phyloP scores from a whole-genome alignment of 2,113 vertebrate species.

The Microcebus lehilahytsara region DNA sequence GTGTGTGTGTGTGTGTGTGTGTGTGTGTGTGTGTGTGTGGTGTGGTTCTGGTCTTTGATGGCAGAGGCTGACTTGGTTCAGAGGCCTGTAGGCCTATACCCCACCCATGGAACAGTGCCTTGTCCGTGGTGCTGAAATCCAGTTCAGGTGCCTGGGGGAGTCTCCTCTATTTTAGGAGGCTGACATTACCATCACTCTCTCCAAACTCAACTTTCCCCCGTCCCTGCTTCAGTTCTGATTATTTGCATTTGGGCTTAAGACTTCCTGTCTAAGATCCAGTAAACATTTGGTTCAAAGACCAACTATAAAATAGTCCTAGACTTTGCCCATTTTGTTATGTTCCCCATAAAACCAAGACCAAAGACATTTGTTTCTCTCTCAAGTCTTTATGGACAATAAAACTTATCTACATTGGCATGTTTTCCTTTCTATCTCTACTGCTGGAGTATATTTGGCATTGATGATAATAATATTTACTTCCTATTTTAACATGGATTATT shows the following conservation, averaged over 20 bases:
- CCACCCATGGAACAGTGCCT: not conserved
- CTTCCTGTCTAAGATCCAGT: not conserved
- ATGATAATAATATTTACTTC: not conserved
- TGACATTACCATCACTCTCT: not conserved
- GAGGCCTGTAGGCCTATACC: not conserved
- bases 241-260: not conserved
- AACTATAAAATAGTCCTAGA: not conserved
- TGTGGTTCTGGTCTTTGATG: not conserved
- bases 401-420: not conserved
- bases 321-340: not conserved
- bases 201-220: not conserved
- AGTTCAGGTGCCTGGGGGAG: fast-evolving
- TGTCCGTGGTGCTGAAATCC: constrained; percentile 51
- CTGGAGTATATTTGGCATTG: not conserved
- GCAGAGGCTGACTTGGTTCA: not conserved
- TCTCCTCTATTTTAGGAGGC: not conserved
- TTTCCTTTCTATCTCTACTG: not conserved
- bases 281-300: not conserved
- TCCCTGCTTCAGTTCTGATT: not conserved
- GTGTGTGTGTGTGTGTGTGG: too few species aligned
- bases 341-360: not conserved
- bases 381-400: not conserved
- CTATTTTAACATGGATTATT: not conserved
- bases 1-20: too few species aligned
- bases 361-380: not conserved